Base-by-base conservation (phyloP, 2,888 invertebrate genomes). In the Alcis repandata region DNA sequence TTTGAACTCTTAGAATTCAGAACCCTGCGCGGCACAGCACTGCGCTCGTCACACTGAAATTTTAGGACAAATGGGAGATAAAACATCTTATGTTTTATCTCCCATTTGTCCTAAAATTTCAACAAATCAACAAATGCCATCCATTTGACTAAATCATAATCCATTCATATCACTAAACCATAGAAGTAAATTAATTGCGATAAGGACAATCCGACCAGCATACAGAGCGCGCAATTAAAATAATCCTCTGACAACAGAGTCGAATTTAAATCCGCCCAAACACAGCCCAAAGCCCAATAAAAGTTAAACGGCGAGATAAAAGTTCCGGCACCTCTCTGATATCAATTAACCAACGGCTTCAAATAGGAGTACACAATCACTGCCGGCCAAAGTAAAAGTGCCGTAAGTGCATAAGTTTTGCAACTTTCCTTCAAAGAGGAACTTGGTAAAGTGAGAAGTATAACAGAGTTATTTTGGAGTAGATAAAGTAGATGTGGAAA, bases 341-440 rank as follows among this genome's bases (percentile, higher is more conserved):
- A 51, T 77, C 78, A 84, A 83, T 85, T 79, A 83, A 78, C 67
- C 70, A 70, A 68, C 67, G 75, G 71, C 69, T 74, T 78, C 77
- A 85, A 84, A 79, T 77, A 79, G 78, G 79, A 77, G 73, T 71
- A 78, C 74, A 79, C 80, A 85, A 36, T 51, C 11, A 4, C 51
- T 51, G 51, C 20, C 36, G 33, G 11, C 1, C 2, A 19, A 36
- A 19, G 19, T 13, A 36, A 36, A 51, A 51, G 36, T 20, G 36
- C 6, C 36, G 7, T 36, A 51, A 11, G 7, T 49, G 32, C 17
- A n/a, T n/a, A n/a, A n/a, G 1, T 11, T 33, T 11, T 20, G 8
- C 3, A 15, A 7, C 8, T 51, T 51, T 36, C n/a, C n/a, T n/a
- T 48, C n/a, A 17, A 9, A 17, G 36, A 36, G 1, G 36, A 36